Percentiles rank a stretch among this genome's conserved stretches.
These are phyloP conservation scores for Penaeus japonicus DNA, from an alignment of 1,140 invertebrate species.

Conservation along the genomic window DNA sequence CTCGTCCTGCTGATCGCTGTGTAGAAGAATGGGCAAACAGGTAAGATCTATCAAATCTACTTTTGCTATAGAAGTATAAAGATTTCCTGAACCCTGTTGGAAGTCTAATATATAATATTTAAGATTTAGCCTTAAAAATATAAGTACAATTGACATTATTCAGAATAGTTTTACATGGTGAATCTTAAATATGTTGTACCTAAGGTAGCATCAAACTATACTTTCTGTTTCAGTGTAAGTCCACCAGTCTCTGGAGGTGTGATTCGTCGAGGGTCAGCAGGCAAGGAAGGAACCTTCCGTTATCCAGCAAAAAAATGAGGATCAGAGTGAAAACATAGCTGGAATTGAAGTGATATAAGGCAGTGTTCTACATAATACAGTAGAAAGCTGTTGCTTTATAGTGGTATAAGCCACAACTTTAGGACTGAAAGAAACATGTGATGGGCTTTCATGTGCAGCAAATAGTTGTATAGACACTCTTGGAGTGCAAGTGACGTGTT, in stretches of 20 bases:
- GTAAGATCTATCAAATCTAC: neutral
- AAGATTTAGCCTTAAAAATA: no score
- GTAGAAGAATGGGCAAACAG: conserved; percentile 46
- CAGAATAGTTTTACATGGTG: no score
- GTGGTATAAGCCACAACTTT: conserved; percentile 20
- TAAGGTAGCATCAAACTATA: neutral
- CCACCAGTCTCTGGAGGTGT: conserved; percentile 50
- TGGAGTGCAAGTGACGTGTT: neutral
- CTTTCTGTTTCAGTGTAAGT: conserved; percentile 40
- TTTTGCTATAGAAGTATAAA: no score
- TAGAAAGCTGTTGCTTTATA: conserved; percentile 20
- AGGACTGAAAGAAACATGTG: conserved; percentile 4
- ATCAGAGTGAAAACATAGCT: neutral
- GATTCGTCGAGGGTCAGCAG: conserved; percentile 42
- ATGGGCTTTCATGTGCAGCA: neutral
- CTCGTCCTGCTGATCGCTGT: conserved; percentile 35
- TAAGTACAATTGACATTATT: no score
- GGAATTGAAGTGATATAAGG: conserved; percentile 6
- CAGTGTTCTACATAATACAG: conserved; percentile 35
- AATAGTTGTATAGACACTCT: neutral
- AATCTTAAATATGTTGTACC: no score
- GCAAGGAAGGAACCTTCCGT: conserved; percentile 46
- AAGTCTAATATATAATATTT: no score
- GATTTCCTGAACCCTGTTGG: no score
- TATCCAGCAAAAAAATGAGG: conserved; percentile 46